Conservation (phyloP, 2,113 vertebrate species). For the Poecilia latipinna region DNA sequence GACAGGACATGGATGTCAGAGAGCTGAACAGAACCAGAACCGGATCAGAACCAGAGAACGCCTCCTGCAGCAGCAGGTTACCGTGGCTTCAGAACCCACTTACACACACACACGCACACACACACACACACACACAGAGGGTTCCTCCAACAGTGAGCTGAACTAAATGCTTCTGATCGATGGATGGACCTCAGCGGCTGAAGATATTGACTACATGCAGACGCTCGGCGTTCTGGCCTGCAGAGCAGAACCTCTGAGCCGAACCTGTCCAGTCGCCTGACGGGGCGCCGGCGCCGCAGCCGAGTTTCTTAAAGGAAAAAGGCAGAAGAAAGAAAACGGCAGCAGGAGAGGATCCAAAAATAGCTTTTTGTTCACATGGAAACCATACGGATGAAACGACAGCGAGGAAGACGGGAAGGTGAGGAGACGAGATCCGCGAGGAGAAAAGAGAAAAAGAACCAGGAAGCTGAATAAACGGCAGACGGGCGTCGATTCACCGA, state of each 20-base stretch:
- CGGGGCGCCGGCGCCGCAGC: not conserved
- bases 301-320: not conserved
- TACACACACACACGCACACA: too few species aligned
- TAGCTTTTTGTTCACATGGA: constrained; percentile 73
- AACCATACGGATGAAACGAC: constrained; percentile 43
- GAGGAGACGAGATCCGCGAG: not conserved
- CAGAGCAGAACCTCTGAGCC: not conserved
- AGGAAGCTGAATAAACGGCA: not conserved
- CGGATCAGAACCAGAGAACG: too few species aligned
- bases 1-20: not conserved
- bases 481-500: too few species aligned
- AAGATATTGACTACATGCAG: not conserved
- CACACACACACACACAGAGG: too few species aligned
- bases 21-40: not conserved
- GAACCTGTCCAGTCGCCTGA: not conserved
- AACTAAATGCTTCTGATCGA: too few species aligned
- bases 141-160: too few species aligned
- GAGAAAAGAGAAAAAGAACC: not conserved
- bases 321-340: not conserved
- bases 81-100: too few species aligned
- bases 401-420: not conserved
- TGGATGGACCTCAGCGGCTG: not conserved
- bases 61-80: too few species aligned
- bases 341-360: constrained; percentile 46
- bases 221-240: not conserved